phyloP scores from a whole-genome alignment of 2,888 invertebrate genomes.

The Philonicus albiceps region DNA sequence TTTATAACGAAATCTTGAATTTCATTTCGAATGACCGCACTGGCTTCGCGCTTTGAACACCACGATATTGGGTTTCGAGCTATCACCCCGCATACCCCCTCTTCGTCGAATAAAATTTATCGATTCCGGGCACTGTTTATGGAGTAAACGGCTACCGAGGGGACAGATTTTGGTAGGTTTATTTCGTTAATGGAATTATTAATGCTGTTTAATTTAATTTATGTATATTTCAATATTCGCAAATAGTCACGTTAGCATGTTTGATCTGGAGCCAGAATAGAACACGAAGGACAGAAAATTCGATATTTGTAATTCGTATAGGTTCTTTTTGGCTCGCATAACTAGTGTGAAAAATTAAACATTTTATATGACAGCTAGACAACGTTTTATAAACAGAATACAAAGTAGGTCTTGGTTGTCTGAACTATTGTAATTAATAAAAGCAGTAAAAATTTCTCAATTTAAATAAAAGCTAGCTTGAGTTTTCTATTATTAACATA shows the following conservation, averaged over 20 bases:
- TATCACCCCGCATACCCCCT: background rate
- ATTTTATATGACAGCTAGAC: background rate
- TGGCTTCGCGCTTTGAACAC: constrained; percentile 13
- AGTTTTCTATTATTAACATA: no score
- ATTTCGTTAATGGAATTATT: background rate
- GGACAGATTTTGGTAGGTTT: background rate
- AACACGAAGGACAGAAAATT: background rate
- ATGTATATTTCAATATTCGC: background rate
- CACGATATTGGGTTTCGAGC: constrained; percentile 25
- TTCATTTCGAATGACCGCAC: constrained; percentile 24
- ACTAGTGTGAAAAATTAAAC: background rate
- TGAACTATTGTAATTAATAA: no score
- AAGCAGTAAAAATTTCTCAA: no score
- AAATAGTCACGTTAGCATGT: background rate
- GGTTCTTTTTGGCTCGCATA: background rate
- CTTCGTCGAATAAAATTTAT: constrained; percentile 19
- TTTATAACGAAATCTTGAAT: constrained; percentile 39
- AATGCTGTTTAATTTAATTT: background rate
- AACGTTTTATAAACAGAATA: no score
- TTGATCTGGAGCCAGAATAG: background rate
- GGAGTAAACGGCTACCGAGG: background rate
- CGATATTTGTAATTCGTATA: background rate
- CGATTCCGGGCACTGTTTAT: background rate
- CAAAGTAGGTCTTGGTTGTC: no score
- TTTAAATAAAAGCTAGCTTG: no score